Evolutionary conservation across 2,113 vertebrate genomes (phyloP), one percentile per base, ranked within the genome.

Genomic region (Emydura subglobosa): DNA sequence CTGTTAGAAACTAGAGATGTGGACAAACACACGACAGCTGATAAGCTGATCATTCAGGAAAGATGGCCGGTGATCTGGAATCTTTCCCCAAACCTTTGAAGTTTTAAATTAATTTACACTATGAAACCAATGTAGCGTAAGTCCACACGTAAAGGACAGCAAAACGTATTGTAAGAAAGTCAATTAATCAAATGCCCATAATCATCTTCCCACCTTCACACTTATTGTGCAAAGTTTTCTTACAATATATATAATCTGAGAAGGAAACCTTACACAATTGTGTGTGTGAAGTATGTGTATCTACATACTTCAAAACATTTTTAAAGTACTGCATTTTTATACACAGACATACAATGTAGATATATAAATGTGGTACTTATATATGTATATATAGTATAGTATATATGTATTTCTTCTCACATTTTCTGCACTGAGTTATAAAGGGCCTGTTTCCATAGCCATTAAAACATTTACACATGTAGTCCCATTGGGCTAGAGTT

Each of bases 61-160:
- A 79, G 98, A 97, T 97, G 98, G 98, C 98, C 98, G 98, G 97
- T 29, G 6, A 1, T 50, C 84, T 88, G 93, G 88, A 98, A 97
- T 96, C 98, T 97, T 98, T 97, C 97, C 91, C 95, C 93, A 98
- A 98, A 98, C 96, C 96, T 97, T 93, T 97, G 97, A 98, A 97
- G 57, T 91, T 89, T 42, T 19, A 82, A 49, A 55, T 47, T 92
- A 90, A 95, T 96, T 95, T 89, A 80, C 86, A 95, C 93, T 90
- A 83, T 78, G 95, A 92, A 89, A 91, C 94, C 85, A 61, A 79
- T 78, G 84, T 68, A 88, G 87, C 2, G 88, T 54, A 90, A 54
- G 42, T 34, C 34, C 9, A 39, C 3, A 81, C 47, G 0, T 16
- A 44, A 42, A 57, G 44, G 87, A 19, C 21, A 29, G 91, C 49